These are phyloP conservation scores for Cheilosia soror DNA, from an alignment of 2,888 invertebrate genomes.

Conservation along the genomic window DNA sequence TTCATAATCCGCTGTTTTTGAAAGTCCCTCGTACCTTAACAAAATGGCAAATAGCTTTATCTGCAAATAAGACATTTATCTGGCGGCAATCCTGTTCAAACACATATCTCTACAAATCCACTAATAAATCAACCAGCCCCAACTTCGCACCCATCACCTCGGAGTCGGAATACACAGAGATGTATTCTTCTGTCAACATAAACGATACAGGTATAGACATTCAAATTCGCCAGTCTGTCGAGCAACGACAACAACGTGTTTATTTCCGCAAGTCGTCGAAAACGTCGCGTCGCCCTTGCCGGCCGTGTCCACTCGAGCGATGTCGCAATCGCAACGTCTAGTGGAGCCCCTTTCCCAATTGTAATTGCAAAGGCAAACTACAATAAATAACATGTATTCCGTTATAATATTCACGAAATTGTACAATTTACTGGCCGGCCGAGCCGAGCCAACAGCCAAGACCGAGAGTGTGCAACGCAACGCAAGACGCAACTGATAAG, in stretches of 20 bases:
- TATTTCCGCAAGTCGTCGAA: conserved; percentile 50
- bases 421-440: conserved; percentile 34
- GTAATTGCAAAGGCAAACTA: conserved; percentile 45
- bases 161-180: no score
- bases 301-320: conserved; percentile 24
- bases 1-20: no score
- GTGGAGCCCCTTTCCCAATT: conserved; percentile 58
- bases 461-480: conserved; percentile 9
- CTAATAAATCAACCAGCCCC: conserved; percentile 26
- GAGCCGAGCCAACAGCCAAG: no score
- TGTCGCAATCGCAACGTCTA: conserved; percentile 24
- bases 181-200: conserved; percentile 9
- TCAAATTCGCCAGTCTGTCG: conserved; percentile 34
- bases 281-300: conserved; percentile 1
- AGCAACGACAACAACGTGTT: conserved; percentile 22
- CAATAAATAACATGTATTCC: conserved; percentile 57
- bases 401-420: conserved; percentile 51
- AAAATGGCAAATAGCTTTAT: not conserved
- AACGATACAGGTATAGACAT: conserved; percentile 3
- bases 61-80: not conserved
- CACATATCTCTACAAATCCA: not conserved
- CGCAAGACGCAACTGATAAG: conserved; percentile 20
- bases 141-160: not conserved
- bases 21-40: not conserved
- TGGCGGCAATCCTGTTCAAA: conserved; percentile 11